Evolutionary conservation across 2,888 invertebrate species (phyloP).

Genomic region (Leptura quadrifasciata): DNA sequence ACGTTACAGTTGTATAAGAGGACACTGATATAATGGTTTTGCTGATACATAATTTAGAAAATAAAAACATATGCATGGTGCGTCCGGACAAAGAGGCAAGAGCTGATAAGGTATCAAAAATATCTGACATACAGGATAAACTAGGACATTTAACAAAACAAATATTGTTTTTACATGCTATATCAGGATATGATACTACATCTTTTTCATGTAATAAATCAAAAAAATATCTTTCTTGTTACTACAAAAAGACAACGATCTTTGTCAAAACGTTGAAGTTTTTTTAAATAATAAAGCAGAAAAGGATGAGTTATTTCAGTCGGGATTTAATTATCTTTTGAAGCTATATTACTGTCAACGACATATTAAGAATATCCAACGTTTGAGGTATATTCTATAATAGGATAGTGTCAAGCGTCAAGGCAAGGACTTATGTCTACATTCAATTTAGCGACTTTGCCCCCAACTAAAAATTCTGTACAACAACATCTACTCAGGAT

Average conservation of each 20-base stretch:
- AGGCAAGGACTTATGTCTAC: too few relatives aligned
- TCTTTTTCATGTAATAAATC: neutral
- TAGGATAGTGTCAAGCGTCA: neutral
- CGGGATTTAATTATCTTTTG: too few relatives aligned
- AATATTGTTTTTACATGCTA: constrained; percentile 12
- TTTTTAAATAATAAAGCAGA: too few relatives aligned
- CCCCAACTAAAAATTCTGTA: too few relatives aligned
- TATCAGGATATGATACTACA: constrained; percentile 12
- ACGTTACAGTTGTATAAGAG: neutral
- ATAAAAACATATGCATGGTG: neutral
- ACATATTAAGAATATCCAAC: constrained; percentile 1
- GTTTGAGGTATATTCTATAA: neutral
- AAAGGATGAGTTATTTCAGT: too few relatives aligned
- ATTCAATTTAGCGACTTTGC: too few relatives aligned
- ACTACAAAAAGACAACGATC: too few relatives aligned
- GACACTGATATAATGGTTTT: constrained; percentile 8
- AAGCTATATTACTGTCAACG: too few relatives aligned
- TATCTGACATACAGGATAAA: too few relatives aligned
- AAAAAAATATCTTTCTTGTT: neutral
- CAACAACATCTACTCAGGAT: too few relatives aligned
- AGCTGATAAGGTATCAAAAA: constrained; percentile 3
- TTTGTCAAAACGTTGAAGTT: too few relatives aligned
- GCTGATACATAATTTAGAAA: too few relatives aligned
- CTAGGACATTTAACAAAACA: neutral
- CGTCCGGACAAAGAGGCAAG: neutral